These are phyloP conservation scores for Echinometra lucunter DNA, from an alignment of 53 echinoderm and acorn worm genomes.

Conservation along the genomic window DNA sequence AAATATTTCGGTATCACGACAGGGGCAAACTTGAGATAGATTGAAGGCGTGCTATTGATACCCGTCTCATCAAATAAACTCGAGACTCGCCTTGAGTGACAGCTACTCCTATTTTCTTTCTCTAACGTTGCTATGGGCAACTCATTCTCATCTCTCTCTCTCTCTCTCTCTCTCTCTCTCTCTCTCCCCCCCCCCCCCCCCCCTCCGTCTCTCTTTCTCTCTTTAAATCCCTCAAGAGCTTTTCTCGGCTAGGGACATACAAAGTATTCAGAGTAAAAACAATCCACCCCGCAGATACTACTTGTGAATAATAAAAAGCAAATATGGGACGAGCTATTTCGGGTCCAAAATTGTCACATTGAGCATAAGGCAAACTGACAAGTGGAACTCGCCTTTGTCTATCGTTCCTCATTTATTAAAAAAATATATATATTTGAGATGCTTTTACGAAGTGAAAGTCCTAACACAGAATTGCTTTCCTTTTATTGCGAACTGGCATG, in stretches of 20 bases:
- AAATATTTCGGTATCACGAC: constrained; percentile 50
- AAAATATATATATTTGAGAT: background rate
- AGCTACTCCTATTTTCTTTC: constrained; percentile 27
- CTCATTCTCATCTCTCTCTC: constrained; percentile 23
- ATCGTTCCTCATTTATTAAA: background rate
- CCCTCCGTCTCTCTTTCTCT: background rate
- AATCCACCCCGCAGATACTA: constrained; percentile 33
- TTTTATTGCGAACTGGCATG: background rate
- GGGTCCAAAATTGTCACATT: constrained; percentile 23
- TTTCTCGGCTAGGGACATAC: constrained; percentile 12
- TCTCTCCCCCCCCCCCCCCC: background rate
- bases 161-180: background rate
- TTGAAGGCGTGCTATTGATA: constrained; percentile 62
- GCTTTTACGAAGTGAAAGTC: background rate
- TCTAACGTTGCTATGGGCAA: constrained; percentile 54
- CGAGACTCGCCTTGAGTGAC: constrained; percentile 61
- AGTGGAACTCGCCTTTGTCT: constrained; percentile 1
- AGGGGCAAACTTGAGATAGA: constrained; percentile 60
- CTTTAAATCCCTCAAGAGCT: background rate
- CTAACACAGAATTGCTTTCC: background rate
- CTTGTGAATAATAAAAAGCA: constrained; percentile 12
- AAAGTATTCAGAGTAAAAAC: constrained; percentile 41
- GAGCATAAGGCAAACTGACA: background rate
- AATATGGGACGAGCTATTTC: constrained; percentile 50
- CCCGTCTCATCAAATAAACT: constrained; percentile 65